Evolutionary conservation across 1,140 invertebrate species (phyloP).

Genomic region (Belonocnema kinseyi): DNA sequence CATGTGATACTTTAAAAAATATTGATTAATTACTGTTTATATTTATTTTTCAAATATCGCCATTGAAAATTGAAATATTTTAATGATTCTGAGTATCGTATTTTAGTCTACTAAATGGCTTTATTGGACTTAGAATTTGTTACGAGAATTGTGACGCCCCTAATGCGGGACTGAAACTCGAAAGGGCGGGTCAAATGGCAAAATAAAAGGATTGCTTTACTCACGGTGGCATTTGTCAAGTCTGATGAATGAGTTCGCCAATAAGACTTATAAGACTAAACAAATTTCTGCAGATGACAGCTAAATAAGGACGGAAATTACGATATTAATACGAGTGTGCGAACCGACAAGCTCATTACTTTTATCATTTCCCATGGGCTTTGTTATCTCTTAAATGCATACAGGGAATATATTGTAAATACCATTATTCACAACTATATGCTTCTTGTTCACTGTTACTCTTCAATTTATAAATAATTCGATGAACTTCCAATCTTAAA

Average conservation of each 20-base stretch:
- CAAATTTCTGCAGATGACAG: not conserved
- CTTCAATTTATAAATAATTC: not conserved
- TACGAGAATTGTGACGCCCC: not conserved
- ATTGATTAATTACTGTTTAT: no score
- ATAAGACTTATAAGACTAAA: not conserved
- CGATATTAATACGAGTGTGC: not conserved
- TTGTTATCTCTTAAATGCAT: not conserved
- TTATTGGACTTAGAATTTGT: not conserved
- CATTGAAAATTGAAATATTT: no score
- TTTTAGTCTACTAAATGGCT: not conserved
- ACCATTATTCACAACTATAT: constrained; percentile 1
- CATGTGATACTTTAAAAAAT: no score
- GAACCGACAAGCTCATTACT: constrained; percentile 28
- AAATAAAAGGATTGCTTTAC: constrained; percentile 9
- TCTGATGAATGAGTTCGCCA: not conserved
- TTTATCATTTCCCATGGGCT: constrained; percentile 15
- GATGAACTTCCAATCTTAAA: no score
- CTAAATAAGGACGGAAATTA: constrained; percentile 28
- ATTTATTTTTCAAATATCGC: no score
- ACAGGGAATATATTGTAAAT: not conserved
- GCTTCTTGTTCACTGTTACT: not conserved
- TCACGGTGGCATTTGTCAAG: not conserved
- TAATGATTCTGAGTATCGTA: not conserved
- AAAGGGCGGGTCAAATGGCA: not conserved
- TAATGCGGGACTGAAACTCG: not conserved